phyloP scores from a whole-genome alignment of 2,797 vertebrate species.

The Sphenodon punctatus region DNA sequence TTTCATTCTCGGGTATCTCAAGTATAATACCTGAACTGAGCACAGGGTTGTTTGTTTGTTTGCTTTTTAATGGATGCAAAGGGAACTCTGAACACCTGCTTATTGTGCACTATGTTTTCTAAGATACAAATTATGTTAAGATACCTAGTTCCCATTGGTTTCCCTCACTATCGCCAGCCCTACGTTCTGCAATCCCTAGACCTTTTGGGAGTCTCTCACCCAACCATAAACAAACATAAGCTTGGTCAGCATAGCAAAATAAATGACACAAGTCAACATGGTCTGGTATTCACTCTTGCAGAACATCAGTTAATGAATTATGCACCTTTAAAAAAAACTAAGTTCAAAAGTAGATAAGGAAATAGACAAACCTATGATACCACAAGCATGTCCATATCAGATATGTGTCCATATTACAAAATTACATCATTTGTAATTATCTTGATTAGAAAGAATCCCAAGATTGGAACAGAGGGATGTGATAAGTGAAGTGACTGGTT shows the following conservation, averaged over 20 bases:
- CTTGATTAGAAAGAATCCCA: neutral
- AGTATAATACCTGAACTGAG: too few species aligned
- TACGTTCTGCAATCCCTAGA: neutral
- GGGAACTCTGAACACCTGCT: too few species aligned
- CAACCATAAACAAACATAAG: neutral
- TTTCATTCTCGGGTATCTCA: too few species aligned
- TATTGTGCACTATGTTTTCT: too few species aligned
- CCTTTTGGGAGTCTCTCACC: neutral
- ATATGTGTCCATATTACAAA: neutral
- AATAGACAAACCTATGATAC: neutral
- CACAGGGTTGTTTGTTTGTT: too few species aligned
- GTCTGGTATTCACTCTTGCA: neutral
- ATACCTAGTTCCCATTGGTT: too few species aligned
- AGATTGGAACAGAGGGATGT: neutral
- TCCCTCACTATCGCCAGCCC: rapidly evolving
- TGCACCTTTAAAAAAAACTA: neutral
- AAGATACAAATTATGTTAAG: too few species aligned
- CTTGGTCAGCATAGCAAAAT: neutral
- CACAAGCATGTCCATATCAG: neutral
- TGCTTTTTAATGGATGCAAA: too few species aligned
- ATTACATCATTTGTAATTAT: neutral
- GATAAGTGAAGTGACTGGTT: neutral
- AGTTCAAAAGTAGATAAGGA: neutral
- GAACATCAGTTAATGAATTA: neutral
- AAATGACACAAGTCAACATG: neutral